These are phyloP conservation scores for Empis livida DNA, from an alignment of 2,888 invertebrate species.

Conservation along the genomic window DNA sequence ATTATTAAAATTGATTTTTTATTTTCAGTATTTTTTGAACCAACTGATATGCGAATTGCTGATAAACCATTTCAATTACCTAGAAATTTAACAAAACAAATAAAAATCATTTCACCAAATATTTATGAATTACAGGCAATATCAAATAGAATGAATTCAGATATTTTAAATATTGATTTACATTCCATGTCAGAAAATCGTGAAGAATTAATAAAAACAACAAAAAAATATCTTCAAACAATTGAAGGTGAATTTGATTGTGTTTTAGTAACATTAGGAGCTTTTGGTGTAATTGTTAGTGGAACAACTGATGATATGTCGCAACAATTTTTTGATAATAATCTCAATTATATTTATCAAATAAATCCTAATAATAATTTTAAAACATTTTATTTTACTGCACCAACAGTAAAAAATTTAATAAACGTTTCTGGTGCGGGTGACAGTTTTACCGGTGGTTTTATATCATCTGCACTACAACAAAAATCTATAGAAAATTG, in stretches of 20 bases:
- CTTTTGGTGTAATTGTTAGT: conserved; percentile 43
- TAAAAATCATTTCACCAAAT: conserved; percentile 63
- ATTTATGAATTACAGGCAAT: conserved; percentile 60
- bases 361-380: not conserved
- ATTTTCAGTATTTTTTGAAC: conserved; percentile 69
- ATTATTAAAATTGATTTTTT: no score
- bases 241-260: conserved; percentile 41
- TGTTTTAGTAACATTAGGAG: conserved; percentile 49
- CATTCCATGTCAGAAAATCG: not conserved
- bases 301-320: conserved; percentile 14
- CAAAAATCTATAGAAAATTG: conserved; percentile 44
- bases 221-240: conserved; percentile 24
- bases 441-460: conserved; percentile 61
- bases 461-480: conserved; percentile 48
- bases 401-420: conserved; percentile 34
- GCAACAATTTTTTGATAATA: conserved; percentile 10
- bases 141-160: conserved; percentile 37
- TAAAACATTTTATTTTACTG: conserved; percentile 33
- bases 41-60: conserved; percentile 70
- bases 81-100: conserved; percentile 19
- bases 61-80: conserved; percentile 49
- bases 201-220: conserved; percentile 21
- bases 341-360: conserved; percentile 3
- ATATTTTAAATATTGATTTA: not conserved
- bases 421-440: conserved; percentile 74